Conservation (phyloP, 1,140 invertebrate species). For the Drosophila ambigua region DNA sequence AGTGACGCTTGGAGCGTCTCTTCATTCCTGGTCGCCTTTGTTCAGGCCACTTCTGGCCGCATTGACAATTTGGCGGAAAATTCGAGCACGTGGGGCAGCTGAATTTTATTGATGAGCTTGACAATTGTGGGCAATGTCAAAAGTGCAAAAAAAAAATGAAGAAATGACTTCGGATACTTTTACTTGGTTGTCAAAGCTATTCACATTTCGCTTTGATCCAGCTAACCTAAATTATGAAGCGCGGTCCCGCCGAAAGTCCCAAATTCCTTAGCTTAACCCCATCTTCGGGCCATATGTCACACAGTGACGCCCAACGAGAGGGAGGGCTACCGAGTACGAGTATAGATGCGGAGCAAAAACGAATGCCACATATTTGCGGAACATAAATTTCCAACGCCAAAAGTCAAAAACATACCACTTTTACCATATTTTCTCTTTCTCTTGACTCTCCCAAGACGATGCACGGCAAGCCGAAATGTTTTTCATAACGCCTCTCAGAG, state of each 20-base stretch:
- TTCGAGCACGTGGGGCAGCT: slow-evolving; percentile 50
- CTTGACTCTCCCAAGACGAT: slow-evolving; percentile 16
- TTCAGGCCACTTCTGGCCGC: slow-evolving; percentile 44
- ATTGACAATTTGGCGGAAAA: slow-evolving; percentile 38
- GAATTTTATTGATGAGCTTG: slow-evolving; percentile 60
- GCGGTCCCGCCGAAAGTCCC: too few relatives aligned
- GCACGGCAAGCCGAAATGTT: slow-evolving; percentile 46
- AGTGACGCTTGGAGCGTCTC: neutral
- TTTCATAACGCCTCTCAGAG: slow-evolving; percentile 22
- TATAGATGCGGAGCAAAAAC: slow-evolving; percentile 11
- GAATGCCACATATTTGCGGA: slow-evolving; percentile 60
- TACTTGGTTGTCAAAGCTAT: neutral
- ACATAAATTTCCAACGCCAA: slow-evolving; percentile 59
- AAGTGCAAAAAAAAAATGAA: slow-evolving; percentile 5
- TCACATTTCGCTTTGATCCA: neutral
- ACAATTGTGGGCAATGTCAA: slow-evolving; percentile 39
- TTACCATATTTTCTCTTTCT: slow-evolving; percentile 22
- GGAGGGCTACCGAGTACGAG: neutral
- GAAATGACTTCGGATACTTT: slow-evolving; percentile 28
- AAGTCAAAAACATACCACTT: slow-evolving; percentile 46
- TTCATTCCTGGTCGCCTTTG: slow-evolving; percentile 30
- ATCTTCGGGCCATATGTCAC: slow-evolving; percentile 21
- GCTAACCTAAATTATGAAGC: neutral
- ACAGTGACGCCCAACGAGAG: neutral
- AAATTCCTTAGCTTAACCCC: neutral